Base-by-base conservation (phyloP, 2,888 invertebrate genomes). In the Malacosoma neustria region DNA sequence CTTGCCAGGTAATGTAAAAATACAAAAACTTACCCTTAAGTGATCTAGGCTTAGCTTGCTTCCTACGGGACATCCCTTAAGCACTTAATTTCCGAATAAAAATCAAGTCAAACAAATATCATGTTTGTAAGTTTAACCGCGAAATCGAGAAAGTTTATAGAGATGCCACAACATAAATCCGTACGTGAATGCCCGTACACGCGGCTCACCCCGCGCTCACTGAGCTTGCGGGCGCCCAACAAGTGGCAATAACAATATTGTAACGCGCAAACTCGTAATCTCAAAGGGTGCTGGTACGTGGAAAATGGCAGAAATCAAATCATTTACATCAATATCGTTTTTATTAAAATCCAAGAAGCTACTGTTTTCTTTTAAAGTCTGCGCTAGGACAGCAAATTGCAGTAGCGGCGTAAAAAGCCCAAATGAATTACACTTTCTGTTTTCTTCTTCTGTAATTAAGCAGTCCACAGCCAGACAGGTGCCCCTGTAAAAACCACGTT, bases 21-120 rank as follows among this genome's bases (percentile, higher is more conserved):
- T n/a, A n/a, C n/a, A n/a, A n/a, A n/a, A 51, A 87, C 90, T 90
- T 81, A 91, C 91, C 87, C 87, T 91, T 91, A 46, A 91, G 82
- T 44, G 91, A 89, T 60, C 91, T 87, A 48, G 91, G 91, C 61
- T 91, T 91, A 32, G 91, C 90, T 68, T 91, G 91, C 71, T 91
- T 91, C 57, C 91, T 86, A 53, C 91, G 87, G 51, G 91, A 91
- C 91, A 91, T 89, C 48, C 54, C 68, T 46, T 38, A 31, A 31
- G 34, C 37, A 43, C 35, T 2, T 37, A 15, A 7, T 13, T 12
- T 32, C 39, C 34, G 13, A 29, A 11, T 15, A 15, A 13, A 34
- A 29, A 36, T 14, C 32, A 41, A 36, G 14, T n/a, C 42, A 38
- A 35, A 37, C 36, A 33, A 4, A 1, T 31, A 29, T 11, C 3